These are phyloP conservation scores for Temnothorax nylanderi DNA, from an alignment of 1,140 invertebrate genomes.

Conservation along the genomic window DNA sequence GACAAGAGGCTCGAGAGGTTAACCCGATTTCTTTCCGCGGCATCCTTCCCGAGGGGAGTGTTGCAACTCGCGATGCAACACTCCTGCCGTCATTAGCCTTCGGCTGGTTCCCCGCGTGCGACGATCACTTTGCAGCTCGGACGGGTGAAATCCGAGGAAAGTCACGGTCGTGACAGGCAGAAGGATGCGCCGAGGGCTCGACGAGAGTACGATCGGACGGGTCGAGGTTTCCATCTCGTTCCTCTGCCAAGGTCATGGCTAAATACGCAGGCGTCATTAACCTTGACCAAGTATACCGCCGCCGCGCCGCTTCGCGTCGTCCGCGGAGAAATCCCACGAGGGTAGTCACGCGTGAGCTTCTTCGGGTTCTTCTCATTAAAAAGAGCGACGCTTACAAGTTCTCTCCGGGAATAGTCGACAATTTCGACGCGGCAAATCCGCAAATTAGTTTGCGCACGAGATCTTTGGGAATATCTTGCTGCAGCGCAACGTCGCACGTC, in stretches of 20 bases:
- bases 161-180: conserved; percentile 27
- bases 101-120: conserved; percentile 10
- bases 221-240: conserved; percentile 34
- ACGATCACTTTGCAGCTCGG: conserved; percentile 7
- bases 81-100: conserved; percentile 48
- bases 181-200: conserved; percentile 19
- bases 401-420: neutral
- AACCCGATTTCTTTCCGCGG: conserved; percentile 46
- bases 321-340: conserved; percentile 26
- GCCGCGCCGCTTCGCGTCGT: neutral
- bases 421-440: neutral
- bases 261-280: conserved; percentile 39
- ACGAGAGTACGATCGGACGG: conserved; percentile 8
- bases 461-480: neutral
- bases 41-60: conserved; percentile 19
- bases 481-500: neutral
- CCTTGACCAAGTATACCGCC: conserved; percentile 25
- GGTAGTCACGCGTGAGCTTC: neutral
- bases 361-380: neutral
- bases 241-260: neutral
- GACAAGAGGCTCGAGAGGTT: conserved; percentile 14
- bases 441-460: neutral
- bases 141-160: conserved; percentile 50
- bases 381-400: neutral
- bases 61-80: conserved; percentile 6